Conservation (phyloP, 2,113 vertebrate genomes). For the Cettia cetti region DNA sequence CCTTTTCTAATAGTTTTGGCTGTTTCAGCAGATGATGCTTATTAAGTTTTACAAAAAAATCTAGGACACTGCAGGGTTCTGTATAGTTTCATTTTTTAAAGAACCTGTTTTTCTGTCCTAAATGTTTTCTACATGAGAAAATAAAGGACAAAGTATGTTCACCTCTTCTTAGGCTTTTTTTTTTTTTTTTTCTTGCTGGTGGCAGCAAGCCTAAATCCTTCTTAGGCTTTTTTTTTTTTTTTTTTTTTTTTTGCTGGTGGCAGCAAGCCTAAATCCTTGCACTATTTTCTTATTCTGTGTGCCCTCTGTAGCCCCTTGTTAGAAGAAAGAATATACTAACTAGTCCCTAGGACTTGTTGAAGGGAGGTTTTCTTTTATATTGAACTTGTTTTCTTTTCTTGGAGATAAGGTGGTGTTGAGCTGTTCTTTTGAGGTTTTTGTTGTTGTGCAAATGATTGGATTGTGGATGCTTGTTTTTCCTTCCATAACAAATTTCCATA, state of each 20-base stretch:
- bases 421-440: constrained; percentile 1
- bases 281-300: not conserved
- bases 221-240: not conserved
- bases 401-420: not conserved
- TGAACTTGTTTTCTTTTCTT: not conserved
- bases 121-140: not conserved
- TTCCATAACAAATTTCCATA: constrained; percentile 21
- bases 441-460: not conserved
- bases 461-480: constrained; percentile 8
- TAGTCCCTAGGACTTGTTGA: not conserved
- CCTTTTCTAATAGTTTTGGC: not conserved
- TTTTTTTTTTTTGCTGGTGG: not conserved
- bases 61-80: not conserved
- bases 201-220: no score
- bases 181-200: not conserved
- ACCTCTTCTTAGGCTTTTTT: not conserved
- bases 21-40: not conserved
- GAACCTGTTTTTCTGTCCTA: not conserved
- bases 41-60: not conserved
- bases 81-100: not conserved
- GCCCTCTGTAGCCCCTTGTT: not conserved
- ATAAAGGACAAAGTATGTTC: not conserved
- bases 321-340: not conserved
- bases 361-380: constrained; percentile 14
- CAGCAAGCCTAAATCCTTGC: not conserved